Evolutionary conservation across 2,888 invertebrate genomes (phyloP), one percentile per base, ranked within the genome.

Genomic region (Drosophila trichaetosa): DNA sequence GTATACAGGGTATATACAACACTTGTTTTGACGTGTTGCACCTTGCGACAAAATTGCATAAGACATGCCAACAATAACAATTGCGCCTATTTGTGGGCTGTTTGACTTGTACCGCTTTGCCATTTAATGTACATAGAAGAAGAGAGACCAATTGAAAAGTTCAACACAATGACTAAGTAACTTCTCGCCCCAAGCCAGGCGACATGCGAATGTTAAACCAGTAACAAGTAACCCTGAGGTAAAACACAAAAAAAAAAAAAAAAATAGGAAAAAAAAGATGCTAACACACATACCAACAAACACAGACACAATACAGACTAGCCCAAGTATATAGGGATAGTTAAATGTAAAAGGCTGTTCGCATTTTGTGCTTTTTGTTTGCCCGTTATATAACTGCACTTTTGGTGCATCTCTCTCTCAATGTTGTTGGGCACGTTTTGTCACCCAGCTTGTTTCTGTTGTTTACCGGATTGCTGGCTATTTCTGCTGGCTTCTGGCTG

Each of bases 341-440:
- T 82, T 82, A 72, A 70, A 67, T 80, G 87, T 76, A 80, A 83
- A 81, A 89, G 89, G 79, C 79, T 82, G 79, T 65, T 79, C 64
- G 69, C 69, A 59, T 64, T 74, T 60, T 72, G 33, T 53, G 33
- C 11, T 34, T 21, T 36, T n/a, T 56, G 27, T 18, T 38, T 69
- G 66, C 73, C 83, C 88, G 84, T 89, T 84, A 84, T 73, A 87
- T 87, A 89, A 84, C 84, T 79, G 85, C 89, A 75, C 81, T 81
- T 81, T 83, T 73, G 78, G 81, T 82, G 82, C 79, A 82, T 82
- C 80, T 24, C 46, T 46, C 24, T 24, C 24, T 79, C 69, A 70
- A 57, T 77, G 68, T 79, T 73, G 70, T 83, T 81, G 76, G 76
- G 82, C 84, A 83, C 81, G 80, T 78, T 83, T 81, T 80, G 82